These are phyloP conservation scores for Mastomys coucha DNA, from an alignment of 2,113 vertebrate species.

Conservation along the genomic window DNA sequence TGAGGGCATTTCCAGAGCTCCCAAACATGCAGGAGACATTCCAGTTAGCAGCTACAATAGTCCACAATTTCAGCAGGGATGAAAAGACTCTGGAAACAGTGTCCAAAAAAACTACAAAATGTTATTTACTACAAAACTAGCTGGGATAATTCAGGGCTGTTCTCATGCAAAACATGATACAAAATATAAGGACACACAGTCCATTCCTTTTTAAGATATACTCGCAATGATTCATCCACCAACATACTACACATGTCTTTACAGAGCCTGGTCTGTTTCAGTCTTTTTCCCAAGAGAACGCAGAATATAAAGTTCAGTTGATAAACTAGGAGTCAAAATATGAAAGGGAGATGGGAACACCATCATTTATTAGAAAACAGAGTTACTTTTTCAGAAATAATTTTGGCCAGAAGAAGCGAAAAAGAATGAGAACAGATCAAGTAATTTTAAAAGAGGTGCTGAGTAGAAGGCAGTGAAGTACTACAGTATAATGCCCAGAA, in stretches of 20 bases:
- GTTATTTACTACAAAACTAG: neutral
- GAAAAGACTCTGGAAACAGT: conserved; percentile 35
- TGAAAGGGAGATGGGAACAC: neutral
- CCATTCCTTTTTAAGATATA: neutral
- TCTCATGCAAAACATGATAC: conserved; percentile 39
- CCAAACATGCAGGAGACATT: neutral
- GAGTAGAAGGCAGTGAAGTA: neutral
- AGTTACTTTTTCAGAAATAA: conserved; percentile 6
- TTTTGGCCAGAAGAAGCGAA: neutral
- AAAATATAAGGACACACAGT: neutral
- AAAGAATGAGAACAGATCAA: neutral
- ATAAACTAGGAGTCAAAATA: neutral
- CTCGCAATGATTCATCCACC: neutral
- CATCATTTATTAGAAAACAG: neutral
- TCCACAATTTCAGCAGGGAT: neutral
- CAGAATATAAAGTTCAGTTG: neutral
- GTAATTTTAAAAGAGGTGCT: neutral
- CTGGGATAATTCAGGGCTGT: neutral
- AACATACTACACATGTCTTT: neutral
- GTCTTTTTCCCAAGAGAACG: neutral
- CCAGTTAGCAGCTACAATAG: neutral
- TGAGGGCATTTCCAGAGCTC: neutral
- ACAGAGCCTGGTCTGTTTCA: neutral
- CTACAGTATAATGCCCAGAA: neutral
- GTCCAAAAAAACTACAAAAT: conserved; percentile 3